Conservation (phyloP, 2,888 invertebrate species). For the Chrysodeixis includens region DNA sequence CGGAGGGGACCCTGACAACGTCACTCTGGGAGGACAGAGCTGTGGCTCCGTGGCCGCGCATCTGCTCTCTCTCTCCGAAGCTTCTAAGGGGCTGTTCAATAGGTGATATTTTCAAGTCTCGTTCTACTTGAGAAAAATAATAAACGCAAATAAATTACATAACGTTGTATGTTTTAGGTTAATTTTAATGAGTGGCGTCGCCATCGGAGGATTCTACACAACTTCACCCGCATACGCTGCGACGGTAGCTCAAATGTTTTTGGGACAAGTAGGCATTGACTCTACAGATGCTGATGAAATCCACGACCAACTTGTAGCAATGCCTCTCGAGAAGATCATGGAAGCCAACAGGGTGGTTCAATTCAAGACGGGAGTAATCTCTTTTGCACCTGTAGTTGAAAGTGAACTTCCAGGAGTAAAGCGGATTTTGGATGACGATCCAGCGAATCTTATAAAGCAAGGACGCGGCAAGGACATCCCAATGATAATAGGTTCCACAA, state of each 20-base stretch:
- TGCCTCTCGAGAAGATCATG: constrained; percentile 64
- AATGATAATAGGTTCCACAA: constrained; percentile 54
- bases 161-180: constrained; percentile 41
- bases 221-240: constrained; percentile 54
- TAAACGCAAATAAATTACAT: constrained; percentile 48
- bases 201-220: constrained; percentile 47
- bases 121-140: too few relatives aligned
- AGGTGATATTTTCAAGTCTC: constrained; percentile 49
- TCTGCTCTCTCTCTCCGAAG: constrained; percentile 56
- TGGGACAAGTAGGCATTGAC: constrained; percentile 74
- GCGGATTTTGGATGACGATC: constrained; percentile 61
- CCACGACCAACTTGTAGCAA: constrained; percentile 51
- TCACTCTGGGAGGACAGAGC: constrained; percentile 64
- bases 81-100: constrained; percentile 57
- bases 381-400: constrained; percentile 63
- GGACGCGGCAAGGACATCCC: constrained; percentile 63
- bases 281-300: constrained; percentile 56
- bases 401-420: constrained; percentile 46
- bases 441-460: constrained; percentile 53
- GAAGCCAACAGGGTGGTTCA: constrained; percentile 53
- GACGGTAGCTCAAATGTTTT: constrained; percentile 46
- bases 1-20: constrained; percentile 60
- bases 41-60: constrained; percentile 58
- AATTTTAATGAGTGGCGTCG: constrained; percentile 56
- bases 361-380: constrained; percentile 33